phyloP scores from a whole-genome alignment of 2,113 vertebrate genomes.

The Proteles cristata region DNA sequence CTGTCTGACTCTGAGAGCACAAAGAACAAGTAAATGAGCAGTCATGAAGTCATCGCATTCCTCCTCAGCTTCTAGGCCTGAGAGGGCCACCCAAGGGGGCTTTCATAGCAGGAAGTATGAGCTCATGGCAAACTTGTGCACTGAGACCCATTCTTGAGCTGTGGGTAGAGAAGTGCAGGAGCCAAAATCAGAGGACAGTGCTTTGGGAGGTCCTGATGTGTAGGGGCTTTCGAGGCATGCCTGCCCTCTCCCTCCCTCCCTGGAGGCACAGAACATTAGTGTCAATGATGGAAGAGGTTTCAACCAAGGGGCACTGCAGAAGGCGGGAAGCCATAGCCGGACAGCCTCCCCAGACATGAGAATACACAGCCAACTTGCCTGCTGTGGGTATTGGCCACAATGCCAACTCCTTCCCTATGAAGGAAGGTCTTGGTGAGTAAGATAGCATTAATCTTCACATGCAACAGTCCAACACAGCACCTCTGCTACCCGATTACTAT shows the following conservation, averaged over 20 bases:
- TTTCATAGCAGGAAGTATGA: slow-evolving; percentile 70
- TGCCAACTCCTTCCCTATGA: not conserved
- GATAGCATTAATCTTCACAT: not conserved
- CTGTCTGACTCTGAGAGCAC: slow-evolving; percentile 48
- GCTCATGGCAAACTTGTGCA: slow-evolving; percentile 55
- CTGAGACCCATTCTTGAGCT: slow-evolving; percentile 65
- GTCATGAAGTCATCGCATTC: slow-evolving; percentile 74
- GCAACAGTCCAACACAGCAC: not conserved
- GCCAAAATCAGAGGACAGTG: not conserved
- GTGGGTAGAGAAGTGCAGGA: not conserved
- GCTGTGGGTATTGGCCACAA: not conserved
- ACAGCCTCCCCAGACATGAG: not conserved
- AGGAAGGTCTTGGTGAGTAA: not conserved
- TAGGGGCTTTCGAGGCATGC: not conserved
- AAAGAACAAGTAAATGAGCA: slow-evolving; percentile 59
- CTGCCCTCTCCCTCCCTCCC: not conserved
- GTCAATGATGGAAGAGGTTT: not conserved
- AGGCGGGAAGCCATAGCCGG: not conserved
- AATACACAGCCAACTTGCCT: not conserved
- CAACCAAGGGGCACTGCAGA: not conserved
- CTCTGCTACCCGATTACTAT: not conserved
- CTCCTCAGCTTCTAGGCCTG: not conserved
- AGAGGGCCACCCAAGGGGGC: slow-evolving; percentile 33
- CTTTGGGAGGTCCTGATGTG: not conserved
- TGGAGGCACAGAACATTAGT: not conserved